Evolutionary conservation across 2,888 invertebrate species (phyloP).

Genomic region (Lycia hirtaria): DNA sequence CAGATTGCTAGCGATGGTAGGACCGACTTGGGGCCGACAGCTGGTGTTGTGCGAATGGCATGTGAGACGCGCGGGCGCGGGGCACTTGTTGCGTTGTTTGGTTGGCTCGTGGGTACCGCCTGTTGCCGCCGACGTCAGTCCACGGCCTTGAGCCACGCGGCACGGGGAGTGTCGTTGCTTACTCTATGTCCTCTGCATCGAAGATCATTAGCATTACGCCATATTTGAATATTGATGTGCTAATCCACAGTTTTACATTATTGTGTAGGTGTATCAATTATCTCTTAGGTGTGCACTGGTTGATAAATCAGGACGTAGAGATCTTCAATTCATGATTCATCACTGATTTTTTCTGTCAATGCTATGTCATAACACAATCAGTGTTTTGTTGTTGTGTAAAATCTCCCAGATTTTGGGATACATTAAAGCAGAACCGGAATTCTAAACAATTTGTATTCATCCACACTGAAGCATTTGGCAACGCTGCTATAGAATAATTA

Average conservation of each 20-base stretch:
- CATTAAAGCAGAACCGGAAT: conserved; percentile 19
- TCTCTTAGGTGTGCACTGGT: neutral
- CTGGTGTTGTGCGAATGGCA: conserved; percentile 68
- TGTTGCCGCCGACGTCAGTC: conserved; percentile 71
- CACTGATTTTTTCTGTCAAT: neutral
- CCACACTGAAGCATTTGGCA: conserved; percentile 54
- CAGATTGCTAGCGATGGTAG: conserved; percentile 8
- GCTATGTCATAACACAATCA: neutral
- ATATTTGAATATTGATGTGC: conserved; percentile 28
- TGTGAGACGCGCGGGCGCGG: conserved; percentile 67
- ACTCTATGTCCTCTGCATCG: conserved; percentile 28
- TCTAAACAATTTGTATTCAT: conserved; percentile 33
- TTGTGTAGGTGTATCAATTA: neutral
- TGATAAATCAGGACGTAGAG: neutral
- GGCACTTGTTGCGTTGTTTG: conserved; percentile 83
- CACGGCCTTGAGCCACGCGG: conserved; percentile 70
- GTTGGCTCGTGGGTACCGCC: conserved; percentile 63
- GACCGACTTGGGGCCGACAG: conserved; percentile 51
- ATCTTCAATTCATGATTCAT: neutral
- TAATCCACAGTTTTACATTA: conserved; percentile 9
- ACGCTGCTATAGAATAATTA: conserved; percentile 67
- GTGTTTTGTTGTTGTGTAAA: neutral
- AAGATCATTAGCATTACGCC: conserved; percentile 30
- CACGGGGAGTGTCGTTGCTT: conserved; percentile 58
- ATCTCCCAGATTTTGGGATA: conserved; percentile 1